phyloP scores from a whole-genome alignment of 2,113 vertebrate species.

The Nothocercus julius region DNA sequence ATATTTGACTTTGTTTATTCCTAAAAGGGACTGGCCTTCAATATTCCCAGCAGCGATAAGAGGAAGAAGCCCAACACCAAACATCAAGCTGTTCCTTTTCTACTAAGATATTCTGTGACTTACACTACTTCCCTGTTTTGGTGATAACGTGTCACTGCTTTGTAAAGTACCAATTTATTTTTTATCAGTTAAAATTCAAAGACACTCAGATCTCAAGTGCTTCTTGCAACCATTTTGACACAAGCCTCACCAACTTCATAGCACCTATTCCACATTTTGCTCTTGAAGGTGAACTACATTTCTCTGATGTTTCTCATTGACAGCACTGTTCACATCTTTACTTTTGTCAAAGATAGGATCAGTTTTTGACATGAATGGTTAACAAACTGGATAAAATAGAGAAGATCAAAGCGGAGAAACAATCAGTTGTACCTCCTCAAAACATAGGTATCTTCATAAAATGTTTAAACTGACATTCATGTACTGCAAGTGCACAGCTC shows the following conservation, averaged over 20 bases:
- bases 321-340: background rate
- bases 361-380: background rate
- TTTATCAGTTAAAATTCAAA: background rate
- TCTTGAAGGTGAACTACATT: background rate
- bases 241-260: background rate
- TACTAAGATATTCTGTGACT: fast-evolving
- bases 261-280: background rate
- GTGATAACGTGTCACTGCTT: background rate
- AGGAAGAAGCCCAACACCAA: background rate
- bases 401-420: background rate
- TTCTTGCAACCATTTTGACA: background rate
- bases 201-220: background rate
- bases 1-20: background rate
- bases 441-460: background rate
- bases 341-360: background rate
- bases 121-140: background rate
- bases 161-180: background rate
- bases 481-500: background rate
- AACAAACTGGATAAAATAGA: background rate
- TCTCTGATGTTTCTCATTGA: background rate
- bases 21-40: background rate
- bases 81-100: background rate
- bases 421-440: background rate
- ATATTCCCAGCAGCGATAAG: background rate
- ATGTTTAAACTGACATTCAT: background rate